These are phyloP conservation scores for Gastracanthus pulcherrimus DNA, from an alignment of 2,888 invertebrate species.

Conservation along the genomic window DNA sequence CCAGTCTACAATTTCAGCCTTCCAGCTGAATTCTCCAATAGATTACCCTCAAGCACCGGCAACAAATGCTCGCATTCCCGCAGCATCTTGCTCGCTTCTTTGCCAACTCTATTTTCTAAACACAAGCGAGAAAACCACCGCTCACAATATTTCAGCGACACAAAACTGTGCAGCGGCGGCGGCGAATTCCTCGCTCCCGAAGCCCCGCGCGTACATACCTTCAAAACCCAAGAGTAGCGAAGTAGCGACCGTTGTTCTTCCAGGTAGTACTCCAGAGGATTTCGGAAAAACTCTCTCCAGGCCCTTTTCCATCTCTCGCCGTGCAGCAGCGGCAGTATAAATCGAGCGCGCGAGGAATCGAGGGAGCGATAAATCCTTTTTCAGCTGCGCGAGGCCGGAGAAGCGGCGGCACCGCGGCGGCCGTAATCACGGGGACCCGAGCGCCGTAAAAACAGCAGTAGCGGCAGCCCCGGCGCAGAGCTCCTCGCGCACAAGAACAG, in stretches of 20 bases:
- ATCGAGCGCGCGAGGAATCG: conserved; percentile 25
- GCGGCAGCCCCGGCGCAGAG: neutral
- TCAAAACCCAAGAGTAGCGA: neutral
- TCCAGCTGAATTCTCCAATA: neutral
- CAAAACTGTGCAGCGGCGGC: no score
- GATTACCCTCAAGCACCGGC: neutral
- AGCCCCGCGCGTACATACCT: neutral
- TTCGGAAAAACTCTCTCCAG: conserved; percentile 36
- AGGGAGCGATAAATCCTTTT: conserved; percentile 46
- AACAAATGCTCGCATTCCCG: no score
- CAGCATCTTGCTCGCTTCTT: no score
- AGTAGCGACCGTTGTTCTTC: neutral
- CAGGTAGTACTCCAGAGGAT: conserved; percentile 27
- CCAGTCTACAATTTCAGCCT: neutral
- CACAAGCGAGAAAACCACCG: neutral
- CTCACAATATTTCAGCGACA: no score
- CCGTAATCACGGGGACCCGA: conserved; percentile 31
- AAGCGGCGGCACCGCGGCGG: no score
- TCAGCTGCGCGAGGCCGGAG: conserved; percentile 1
- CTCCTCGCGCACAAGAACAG: neutral
- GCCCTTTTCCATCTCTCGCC: no score
- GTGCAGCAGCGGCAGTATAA: neutral
- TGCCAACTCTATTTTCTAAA: neutral
- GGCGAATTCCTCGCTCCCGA: no score
- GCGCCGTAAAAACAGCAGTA: neutral